phyloP scores from a whole-genome alignment of 2,113 vertebrate species.

The Saguinus midas region DNA sequence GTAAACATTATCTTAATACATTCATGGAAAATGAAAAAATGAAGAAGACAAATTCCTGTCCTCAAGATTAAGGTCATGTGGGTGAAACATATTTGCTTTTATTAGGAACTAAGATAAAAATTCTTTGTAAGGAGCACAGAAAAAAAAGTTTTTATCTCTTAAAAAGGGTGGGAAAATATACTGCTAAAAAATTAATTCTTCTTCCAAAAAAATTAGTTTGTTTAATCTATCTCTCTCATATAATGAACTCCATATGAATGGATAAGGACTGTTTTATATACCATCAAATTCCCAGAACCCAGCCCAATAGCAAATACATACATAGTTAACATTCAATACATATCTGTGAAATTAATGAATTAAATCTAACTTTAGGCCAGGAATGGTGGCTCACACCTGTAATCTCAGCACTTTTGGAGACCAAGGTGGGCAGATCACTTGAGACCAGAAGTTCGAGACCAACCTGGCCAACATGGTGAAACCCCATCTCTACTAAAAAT shows the following conservation, averaged over 20 bases:
- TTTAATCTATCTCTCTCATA: background rate
- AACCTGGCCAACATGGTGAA: background rate
- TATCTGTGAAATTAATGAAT: background rate
- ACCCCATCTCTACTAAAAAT: background rate
- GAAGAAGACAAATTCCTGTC: background rate
- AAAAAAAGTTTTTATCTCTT: background rate
- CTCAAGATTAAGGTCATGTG: background rate
- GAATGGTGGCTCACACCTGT: background rate
- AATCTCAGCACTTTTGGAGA: background rate
- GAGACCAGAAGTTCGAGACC: background rate
- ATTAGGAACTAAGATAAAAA: background rate
- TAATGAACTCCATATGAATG: background rate
- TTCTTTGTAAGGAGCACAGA: background rate
- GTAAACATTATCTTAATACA: background rate
- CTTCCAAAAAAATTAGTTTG: background rate
- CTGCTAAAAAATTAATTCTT: background rate
- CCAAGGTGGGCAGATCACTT: background rate
- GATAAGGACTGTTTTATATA: background rate
- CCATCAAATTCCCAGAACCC: background rate
- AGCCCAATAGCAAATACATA: background rate
- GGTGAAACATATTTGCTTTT: background rate
- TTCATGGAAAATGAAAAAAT: background rate
- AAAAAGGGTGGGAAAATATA: background rate
- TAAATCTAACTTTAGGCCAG: background rate
- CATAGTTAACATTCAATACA: background rate